Evolutionary conservation across 2,113 vertebrate species (phyloP).

Genomic region (Callionymus lyra): DNA sequence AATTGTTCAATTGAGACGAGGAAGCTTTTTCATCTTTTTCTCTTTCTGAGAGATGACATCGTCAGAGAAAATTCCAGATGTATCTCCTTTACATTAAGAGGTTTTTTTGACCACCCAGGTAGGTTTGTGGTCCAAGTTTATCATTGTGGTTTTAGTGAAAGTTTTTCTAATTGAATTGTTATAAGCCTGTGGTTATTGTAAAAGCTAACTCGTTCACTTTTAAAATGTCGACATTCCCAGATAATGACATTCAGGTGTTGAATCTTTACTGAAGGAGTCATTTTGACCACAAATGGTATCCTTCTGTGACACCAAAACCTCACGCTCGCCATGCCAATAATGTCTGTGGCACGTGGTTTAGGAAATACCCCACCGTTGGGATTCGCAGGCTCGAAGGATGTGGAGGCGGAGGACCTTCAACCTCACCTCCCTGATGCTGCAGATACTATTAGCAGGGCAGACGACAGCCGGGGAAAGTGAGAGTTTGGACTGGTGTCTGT

Average conservation of each 20-base stretch:
- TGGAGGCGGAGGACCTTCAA: constrained; percentile 23
- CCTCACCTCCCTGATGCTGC: constrained; percentile 29
- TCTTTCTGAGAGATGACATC: no score
- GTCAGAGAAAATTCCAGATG: no score
- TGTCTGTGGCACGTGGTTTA: constrained; percentile 33
- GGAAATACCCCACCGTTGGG: constrained; percentile 32
- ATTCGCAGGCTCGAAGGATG: constrained; percentile 21
- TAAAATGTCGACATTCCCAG: constrained; percentile 3
- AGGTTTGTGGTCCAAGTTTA: no score
- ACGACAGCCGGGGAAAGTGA: constrained; percentile 24
- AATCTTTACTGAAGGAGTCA: constrained; percentile 12
- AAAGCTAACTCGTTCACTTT: constrained; percentile 16
- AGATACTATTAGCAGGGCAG: constrained; percentile 39
- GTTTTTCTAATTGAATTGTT: constrained; percentile 19
- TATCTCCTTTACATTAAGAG: no score
- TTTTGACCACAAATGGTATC: constrained; percentile 28
- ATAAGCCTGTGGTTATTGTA: constrained; percentile 4
- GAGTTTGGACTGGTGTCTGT: constrained; percentile 29
- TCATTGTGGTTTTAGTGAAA: constrained; percentile 10
- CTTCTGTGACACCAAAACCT: constrained; percentile 24
- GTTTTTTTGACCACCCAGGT: no score
- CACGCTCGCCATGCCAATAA: constrained; percentile 21
- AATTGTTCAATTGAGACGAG: no score
- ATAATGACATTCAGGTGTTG: constrained; percentile 23
- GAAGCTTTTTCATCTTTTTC: no score